Percentiles rank a stretch among this genome's conserved stretches.
These are phyloP conservation scores for Amblyraja radiata DNA, from an alignment of 2,797 vertebrate species.

Conservation along the genomic window DNA sequence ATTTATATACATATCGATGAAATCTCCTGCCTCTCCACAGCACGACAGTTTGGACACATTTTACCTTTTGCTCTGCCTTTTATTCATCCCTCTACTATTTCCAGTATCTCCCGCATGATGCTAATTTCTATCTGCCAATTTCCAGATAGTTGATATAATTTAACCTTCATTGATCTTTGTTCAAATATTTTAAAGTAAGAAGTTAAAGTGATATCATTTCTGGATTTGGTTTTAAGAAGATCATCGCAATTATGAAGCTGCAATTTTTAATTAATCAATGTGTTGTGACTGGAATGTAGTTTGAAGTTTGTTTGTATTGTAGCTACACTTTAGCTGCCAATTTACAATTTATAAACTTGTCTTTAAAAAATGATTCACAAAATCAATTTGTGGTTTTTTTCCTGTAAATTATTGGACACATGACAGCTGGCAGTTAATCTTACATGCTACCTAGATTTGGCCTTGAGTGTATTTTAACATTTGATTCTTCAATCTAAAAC, in stretches of 20 bases:
- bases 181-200: background rate
- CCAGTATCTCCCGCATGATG: too few relatives aligned
- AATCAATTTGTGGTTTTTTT: background rate
- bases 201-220: background rate
- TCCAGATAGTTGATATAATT: too few relatives aligned
- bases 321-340: background rate
- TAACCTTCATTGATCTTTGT: background rate
- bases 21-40: background rate
- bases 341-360: background rate
- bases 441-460: background rate
- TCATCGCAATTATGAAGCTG: background rate
- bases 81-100: too few relatives aligned
- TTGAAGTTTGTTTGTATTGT: background rate
- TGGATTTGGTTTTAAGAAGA: background rate
- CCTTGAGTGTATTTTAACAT: background rate
- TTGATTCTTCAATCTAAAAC: background rate
- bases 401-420: background rate
- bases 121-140: too few relatives aligned
- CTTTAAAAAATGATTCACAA: background rate
- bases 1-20: background rate
- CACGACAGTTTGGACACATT: background rate
- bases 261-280: background rate
- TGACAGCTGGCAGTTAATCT: background rate
- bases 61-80: background rate
- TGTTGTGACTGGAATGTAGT: background rate